Percentiles rank a stretch among this genome's conserved stretches.
phyloP scores from a whole-genome alignment of 2,888 invertebrate species.

The Anaspis maculata region DNA sequence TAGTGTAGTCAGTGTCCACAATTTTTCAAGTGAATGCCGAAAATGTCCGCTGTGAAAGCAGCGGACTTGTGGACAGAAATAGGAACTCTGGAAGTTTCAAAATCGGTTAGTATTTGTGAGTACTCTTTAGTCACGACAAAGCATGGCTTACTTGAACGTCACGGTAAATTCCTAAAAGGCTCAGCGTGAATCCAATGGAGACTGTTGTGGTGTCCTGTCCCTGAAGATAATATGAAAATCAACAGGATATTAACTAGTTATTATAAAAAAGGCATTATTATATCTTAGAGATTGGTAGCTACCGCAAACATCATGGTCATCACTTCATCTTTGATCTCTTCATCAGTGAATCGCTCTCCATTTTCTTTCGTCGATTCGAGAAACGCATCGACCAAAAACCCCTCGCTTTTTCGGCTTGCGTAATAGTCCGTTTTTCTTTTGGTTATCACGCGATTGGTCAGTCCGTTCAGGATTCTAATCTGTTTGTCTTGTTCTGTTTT shows the following conservation, averaged over 20 bases:
- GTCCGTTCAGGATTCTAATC: constrained; percentile 16
- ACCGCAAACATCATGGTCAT: constrained; percentile 26
- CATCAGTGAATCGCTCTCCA: constrained; percentile 13
- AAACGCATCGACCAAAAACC: constrained; percentile 19
- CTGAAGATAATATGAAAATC: constrained; percentile 23
- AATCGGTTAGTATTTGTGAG: no score
- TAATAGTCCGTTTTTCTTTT: constrained; percentile 17
- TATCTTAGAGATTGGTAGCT: no score
- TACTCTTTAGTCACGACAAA: no score
- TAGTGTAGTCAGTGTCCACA: no score
- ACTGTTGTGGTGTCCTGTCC: constrained; percentile 46
- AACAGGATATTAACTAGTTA: no score
- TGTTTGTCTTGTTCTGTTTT: constrained; percentile 21
- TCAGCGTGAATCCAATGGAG: constrained; percentile 42
- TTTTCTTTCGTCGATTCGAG: constrained; percentile 18
- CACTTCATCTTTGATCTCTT: constrained; percentile 25
- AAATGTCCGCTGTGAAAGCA: no score
- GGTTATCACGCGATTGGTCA: constrained; percentile 20
- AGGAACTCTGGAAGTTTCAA: no score
- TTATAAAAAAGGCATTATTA: no score
- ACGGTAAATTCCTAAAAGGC: constrained; percentile 39
- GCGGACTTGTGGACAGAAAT: no score
- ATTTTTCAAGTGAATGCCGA: no score
- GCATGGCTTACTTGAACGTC: constrained; percentile 23
- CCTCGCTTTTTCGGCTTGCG: constrained; percentile 8